Percentiles rank a stretch among this genome's conserved stretches.
These are phyloP conservation scores for Alcis repandata DNA, from an alignment of 2,888 invertebrate genomes.

Conservation along the genomic window DNA sequence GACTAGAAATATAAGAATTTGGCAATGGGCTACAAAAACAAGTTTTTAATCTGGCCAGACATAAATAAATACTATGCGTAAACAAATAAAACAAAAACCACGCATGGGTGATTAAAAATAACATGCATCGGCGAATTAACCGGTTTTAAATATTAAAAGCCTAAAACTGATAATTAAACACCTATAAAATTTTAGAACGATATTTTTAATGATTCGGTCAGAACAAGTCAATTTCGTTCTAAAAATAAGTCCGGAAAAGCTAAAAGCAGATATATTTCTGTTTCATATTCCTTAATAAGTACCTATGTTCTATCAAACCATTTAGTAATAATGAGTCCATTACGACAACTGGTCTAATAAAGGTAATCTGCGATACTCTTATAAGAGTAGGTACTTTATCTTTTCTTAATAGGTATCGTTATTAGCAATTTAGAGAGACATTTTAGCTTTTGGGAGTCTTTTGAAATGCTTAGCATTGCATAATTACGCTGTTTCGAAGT, in stretches of 20 bases:
- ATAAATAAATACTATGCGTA: too few relatives aligned
- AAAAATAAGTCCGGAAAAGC: not conserved
- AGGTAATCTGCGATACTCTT: conserved; percentile 26
- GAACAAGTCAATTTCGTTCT: too few relatives aligned
- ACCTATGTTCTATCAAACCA: not conserved
- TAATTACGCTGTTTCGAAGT: not conserved
- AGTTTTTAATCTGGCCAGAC: too few relatives aligned
- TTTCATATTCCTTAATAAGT: not conserved
- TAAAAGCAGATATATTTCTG: not conserved
- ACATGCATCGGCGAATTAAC: too few relatives aligned
- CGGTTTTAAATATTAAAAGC: too few relatives aligned
- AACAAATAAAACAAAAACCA: too few relatives aligned
- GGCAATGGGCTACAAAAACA: too few relatives aligned
- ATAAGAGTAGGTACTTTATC: conserved; percentile 22
- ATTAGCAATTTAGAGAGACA: conserved; percentile 10
- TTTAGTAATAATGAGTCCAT: conserved; percentile 20
- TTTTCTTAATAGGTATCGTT: conserved; percentile 14
- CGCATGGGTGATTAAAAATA: too few relatives aligned
- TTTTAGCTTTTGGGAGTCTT: not conserved
- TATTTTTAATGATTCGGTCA: too few relatives aligned
- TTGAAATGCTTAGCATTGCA: not conserved
- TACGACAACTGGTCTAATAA: conserved; percentile 20
- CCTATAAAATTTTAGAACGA: too few relatives aligned
- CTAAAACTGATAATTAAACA: too few relatives aligned
- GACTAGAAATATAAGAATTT: too few relatives aligned